Percentiles rank a stretch among this genome's conserved stretches.
Conservation (phyloP, 2,888 invertebrate genomes). For the Eilema depressum region DNA sequence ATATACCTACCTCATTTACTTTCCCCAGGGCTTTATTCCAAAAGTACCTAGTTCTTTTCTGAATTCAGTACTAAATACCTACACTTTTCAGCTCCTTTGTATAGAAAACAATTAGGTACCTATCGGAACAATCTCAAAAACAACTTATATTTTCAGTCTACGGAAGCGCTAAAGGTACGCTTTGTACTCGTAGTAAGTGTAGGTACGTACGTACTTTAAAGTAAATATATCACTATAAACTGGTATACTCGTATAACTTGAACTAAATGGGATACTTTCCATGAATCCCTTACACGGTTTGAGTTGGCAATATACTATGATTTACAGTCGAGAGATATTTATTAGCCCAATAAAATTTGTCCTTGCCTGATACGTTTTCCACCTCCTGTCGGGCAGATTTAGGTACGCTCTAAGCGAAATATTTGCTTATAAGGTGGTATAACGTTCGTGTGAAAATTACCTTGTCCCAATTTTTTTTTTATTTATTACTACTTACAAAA, state of each 20-base stretch:
- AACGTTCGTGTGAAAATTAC: background rate
- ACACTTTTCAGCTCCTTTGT: too few species aligned
- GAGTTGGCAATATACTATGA: conserved; percentile 65
- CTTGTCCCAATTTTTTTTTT: too few species aligned
- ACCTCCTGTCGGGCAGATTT: conserved; percentile 1
- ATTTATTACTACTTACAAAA: too few species aligned
- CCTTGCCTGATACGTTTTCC: conserved; percentile 47
- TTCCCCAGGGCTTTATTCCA: too few species aligned
- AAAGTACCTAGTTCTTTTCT: too few species aligned
- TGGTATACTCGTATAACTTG: conserved; percentile 27
- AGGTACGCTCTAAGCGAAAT: background rate
- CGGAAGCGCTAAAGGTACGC: too few species aligned
- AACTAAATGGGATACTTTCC: conserved; percentile 52
- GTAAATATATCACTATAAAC: background rate
- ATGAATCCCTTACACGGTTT: conserved; percentile 53
- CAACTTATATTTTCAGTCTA: too few species aligned
- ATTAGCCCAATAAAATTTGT: conserved; percentile 74
- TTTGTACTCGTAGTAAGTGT: too few species aligned
- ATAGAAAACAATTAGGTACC: too few species aligned
- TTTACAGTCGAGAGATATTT: conserved; percentile 66
- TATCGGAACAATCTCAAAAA: too few species aligned
- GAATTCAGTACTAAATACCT: too few species aligned
- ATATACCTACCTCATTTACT: too few species aligned
- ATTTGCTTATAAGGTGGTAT: background rate
- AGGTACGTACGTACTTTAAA: background rate